A percentile compares a stretch with the other conserved stretches of the same genome.
These are phyloP conservation scores for Bilobella aurantiaca DNA, from an alignment of 1,140 invertebrate genomes.

Conservation along the genomic window DNA sequence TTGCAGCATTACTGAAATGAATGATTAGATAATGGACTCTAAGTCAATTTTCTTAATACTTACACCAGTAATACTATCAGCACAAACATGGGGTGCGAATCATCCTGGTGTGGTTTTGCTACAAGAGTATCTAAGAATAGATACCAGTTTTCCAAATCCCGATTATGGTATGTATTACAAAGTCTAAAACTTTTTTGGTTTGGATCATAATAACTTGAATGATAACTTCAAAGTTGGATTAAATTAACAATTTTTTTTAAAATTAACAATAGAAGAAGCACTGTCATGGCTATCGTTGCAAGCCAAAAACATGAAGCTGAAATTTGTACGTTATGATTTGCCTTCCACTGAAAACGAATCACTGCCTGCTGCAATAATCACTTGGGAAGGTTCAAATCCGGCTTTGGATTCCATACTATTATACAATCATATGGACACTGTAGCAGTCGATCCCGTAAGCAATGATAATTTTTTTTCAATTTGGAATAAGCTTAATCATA, in stretches of 20 bases:
- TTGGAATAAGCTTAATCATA: not conserved
- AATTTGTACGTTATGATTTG: slow-evolving; percentile 43
- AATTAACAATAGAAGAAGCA: not conserved
- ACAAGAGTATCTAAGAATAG: slow-evolving; percentile 68
- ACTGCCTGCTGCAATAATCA: slow-evolving; percentile 67
- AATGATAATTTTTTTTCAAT: not conserved
- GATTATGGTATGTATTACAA: slow-evolving; percentile 73
- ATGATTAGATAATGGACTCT: too few relatives aligned
- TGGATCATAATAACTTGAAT: not conserved
- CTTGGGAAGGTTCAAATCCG: slow-evolving; percentile 63
- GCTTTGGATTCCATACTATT: slow-evolving; percentile 60
- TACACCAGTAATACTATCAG: too few relatives aligned
- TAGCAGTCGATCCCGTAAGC: slow-evolving; percentile 55
- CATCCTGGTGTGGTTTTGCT: slow-evolving; percentile 51
- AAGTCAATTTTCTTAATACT: too few relatives aligned
- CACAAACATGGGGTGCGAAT: too few relatives aligned
- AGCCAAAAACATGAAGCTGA: slow-evolving; percentile 54
- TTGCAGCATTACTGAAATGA: too few relatives aligned
- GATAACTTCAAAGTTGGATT: not conserved
- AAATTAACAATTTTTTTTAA: too few relatives aligned
- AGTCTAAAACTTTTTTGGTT: slow-evolving; percentile 35
- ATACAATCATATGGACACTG: slow-evolving; percentile 91
- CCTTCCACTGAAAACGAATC: slow-evolving; percentile 47
- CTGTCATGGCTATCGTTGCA: slow-evolving; percentile 54
- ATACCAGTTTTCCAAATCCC: slow-evolving; percentile 66